Conservation (phyloP, 1,140 invertebrate species). For the Heliothis subflexa region DNA sequence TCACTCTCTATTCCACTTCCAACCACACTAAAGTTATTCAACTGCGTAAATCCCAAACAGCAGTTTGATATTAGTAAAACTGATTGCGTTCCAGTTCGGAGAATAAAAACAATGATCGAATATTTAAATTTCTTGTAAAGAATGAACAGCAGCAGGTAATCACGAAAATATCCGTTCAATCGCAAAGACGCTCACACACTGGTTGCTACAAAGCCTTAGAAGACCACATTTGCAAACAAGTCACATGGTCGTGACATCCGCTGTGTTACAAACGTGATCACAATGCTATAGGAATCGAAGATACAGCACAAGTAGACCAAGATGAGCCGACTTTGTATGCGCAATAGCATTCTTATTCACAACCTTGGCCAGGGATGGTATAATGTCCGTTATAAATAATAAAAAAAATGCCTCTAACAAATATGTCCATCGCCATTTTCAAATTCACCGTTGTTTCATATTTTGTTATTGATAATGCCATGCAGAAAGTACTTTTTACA, state of each 20-base stretch:
- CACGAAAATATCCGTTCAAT: conserved; percentile 62
- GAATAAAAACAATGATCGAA: conserved; percentile 9
- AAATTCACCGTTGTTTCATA: conserved; percentile 57
- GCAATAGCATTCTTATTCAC: conserved; percentile 57
- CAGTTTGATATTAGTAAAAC: not conserved
- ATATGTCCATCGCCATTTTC: conserved; percentile 51
- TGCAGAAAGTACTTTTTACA: too few relatives aligned
- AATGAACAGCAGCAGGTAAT: conserved; percentile 23
- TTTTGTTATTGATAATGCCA: not conserved
- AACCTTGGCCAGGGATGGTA: conserved; percentile 66
- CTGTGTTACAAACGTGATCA: conserved; percentile 74
- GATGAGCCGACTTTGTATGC: conserved; percentile 65
- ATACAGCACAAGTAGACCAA: conserved; percentile 57
- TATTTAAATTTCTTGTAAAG: conserved; percentile 2
- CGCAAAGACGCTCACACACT: conserved; percentile 67
- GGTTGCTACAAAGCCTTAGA: conserved; percentile 57
- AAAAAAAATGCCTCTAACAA: conserved; percentile 37
- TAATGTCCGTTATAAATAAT: conserved; percentile 75
- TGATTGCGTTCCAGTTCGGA: not conserved
- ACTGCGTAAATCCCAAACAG: not conserved
- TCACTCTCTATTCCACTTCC: conserved; percentile 16
- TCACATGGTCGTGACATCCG: conserved; percentile 78
- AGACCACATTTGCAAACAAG: conserved; percentile 68
- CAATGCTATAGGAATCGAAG: conserved; percentile 63
- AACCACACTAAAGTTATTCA: not conserved